Evolutionary conservation across 2,797 vertebrate genomes (phyloP), one percentile per base, ranked within the genome.

Genomic region (Naso thynnoides): DNA sequence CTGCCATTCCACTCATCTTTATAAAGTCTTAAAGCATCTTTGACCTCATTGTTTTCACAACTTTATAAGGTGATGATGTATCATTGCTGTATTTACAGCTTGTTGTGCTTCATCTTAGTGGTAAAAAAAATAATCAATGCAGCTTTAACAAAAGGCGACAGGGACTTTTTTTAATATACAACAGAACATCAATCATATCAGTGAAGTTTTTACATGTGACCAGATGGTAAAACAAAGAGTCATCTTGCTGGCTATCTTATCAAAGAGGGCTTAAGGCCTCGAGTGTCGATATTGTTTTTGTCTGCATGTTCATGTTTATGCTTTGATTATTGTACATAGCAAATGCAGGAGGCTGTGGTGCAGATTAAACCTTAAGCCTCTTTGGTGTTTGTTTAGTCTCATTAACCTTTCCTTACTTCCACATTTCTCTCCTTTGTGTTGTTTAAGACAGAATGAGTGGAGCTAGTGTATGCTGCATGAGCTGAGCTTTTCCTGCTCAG

Each of bases 321-420:
- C 48, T 78, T 73, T 72, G 50, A 60, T 68, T 72, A 45, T 54
- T 55, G 24, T 47, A 59, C 36, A 68, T 59, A 66, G 45, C 56
- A 33, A 24, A 24, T 64, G 36, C 44, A 69, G 61, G 50, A 66
- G 66, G 21, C 41, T 55, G 41, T 53, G 56, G 36, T 66, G 63
- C 36, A 18, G 68, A 81, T 87, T 82, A 82, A 52, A n/a, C 58
- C 15, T 29, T 69, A 67, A 82, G 56, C 60, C 39, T 55, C 52
- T 50, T 54, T 55, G 27, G 56, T 73, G 78, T 82, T 72, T 64
- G 27, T 71, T 73, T 78, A 79, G 72, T 72, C 53, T 49, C 7
- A 21, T 68, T 70, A 81, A 70, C 62, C 15, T 54, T 39, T 36
- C 52, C 18, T 70, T 80, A 56, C 45, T 70, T 68, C 64, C 54